Base-by-base conservation (phyloP, 2,113 vertebrate genomes). In the Xiphorhynchus elegans region DNA sequence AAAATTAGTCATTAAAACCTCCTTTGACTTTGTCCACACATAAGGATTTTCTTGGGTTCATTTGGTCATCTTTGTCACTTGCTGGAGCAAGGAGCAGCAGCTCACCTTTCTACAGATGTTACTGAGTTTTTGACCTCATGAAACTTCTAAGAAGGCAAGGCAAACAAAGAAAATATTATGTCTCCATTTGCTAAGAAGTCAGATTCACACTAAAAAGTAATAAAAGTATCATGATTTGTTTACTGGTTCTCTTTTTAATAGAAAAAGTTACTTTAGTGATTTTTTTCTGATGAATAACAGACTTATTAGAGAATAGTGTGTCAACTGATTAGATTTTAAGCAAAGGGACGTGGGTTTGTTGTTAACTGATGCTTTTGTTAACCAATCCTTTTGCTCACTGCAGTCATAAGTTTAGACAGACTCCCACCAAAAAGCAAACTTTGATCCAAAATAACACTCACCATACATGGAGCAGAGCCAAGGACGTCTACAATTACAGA, bases 161-260 rank as follows among this genome's bases (percentile, higher is more conserved):
- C 14, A 83, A n/a, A 89, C 31, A 74, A 77, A 86, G 16, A 26
- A 85, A 91, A 31, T 40, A 21, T 17, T 84, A 95, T 7, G 23
- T 68, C 74, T 95, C 40, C 44, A 52, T 89, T 90, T 72, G 58
- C 68, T 87, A 93, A 89, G 49, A 89, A 94, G 88, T 11, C 73
- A 42, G 28, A 88, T 86, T 88, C 17, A 47, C 5, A 63, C 3
- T 37, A 93, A 84, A 11, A 76, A 40, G 33, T 21, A 59, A 91
- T 53, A 31, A 50, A 88, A 68, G 7, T 37, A 33, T 29, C 25
- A 78, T 5, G 2, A 23, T 76, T 91, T 46, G 40, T 50, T 82
- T 49, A n/a, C 23, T 19, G 19, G 7, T 73, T 60, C 15, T 62
- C 35, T 83, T 87, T 77, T 33, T 12, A 75, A 69, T 1, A 44